These are phyloP conservation scores for Artemisiospiza belli DNA, from an alignment of 2,113 vertebrate genomes.

Conservation along the genomic window DNA sequence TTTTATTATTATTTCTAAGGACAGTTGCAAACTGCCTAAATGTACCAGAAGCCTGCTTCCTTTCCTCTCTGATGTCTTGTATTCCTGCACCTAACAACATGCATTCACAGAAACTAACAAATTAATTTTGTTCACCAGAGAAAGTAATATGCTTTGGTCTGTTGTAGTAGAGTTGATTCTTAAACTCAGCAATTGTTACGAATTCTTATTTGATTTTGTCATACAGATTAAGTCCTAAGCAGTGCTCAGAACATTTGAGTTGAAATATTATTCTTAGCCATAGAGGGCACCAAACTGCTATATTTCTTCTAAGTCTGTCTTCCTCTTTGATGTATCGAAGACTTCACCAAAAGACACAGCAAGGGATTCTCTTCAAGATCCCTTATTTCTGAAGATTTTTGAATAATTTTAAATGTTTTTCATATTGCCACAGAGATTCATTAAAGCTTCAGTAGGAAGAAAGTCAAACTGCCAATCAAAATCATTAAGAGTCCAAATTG, in stretches of 20 bases:
- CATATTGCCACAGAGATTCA: neutral
- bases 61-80: neutral
- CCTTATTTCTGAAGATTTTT: neutral
- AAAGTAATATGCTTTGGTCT: neutral
- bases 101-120: neutral
- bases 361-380: neutral
- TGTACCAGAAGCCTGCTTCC: neutral
- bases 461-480: neutral
- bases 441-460: neutral
- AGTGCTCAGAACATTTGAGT: neutral
- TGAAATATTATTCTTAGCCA: neutral
- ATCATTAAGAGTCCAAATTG: neutral
- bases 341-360: neutral
- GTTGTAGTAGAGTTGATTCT: neutral
- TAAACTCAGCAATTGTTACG: neutral
- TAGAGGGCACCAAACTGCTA: conserved; percentile 67
- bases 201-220: neutral
- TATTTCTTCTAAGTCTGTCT: neutral
- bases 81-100: neutral
- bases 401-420: neutral
- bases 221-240: neutral
- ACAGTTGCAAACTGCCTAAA: neutral
- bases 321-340: neutral
- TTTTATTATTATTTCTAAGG: neutral
- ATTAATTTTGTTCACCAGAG: neutral